Evolutionary conservation across 2,797 vertebrate genomes (phyloP).

Genomic region (Hapalemur alaotrensis): DNA sequence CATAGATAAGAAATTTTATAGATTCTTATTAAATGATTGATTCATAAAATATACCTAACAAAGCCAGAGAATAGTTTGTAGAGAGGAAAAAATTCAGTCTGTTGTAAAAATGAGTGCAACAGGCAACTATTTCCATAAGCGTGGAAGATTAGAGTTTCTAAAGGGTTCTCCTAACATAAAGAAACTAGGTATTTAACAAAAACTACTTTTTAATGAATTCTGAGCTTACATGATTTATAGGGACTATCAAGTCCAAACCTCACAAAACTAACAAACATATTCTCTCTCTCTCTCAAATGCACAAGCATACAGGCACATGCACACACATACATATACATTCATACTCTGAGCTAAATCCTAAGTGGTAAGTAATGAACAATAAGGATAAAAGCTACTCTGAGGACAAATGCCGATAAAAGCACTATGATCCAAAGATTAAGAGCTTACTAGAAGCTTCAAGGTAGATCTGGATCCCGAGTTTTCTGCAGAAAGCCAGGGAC

Average conservation of each 20-base stretch:
- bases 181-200: neutral
- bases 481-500: neutral
- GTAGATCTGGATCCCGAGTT: neutral
- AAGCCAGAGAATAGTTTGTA: neutral
- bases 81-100: neutral
- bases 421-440: neutral
- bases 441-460: neutral
- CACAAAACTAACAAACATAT: neutral
- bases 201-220: neutral
- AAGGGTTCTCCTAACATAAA: neutral
- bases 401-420: neutral
- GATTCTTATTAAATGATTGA: neutral
- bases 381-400: neutral
- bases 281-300: neutral
- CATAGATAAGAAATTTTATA: neutral
- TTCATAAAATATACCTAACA: neutral
- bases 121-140: neutral
- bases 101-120: neutral
- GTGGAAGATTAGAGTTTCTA: neutral
- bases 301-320: neutral
- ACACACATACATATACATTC: neutral
- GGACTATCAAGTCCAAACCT: neutral
- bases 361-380: neutral
- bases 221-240: neutral
- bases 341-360: neutral